Conservation (phyloP, 1,140 invertebrate species). For the Planococcus citri region DNA sequence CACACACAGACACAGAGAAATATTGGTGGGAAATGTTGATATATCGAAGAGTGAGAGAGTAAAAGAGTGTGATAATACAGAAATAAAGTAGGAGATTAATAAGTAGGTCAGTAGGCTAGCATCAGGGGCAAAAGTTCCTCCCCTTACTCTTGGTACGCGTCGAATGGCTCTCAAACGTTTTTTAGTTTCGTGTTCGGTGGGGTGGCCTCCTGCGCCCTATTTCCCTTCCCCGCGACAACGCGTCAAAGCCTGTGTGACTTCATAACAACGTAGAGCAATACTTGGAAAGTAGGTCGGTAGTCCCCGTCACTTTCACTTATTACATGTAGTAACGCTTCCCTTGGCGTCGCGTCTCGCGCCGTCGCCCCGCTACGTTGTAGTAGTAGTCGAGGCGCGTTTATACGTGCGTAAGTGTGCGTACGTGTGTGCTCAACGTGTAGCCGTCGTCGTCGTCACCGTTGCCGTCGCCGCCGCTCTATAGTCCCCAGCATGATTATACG, state of each 20-base stretch:
- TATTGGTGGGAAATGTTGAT: neutral
- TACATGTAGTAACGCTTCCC: slow-evolving; percentile 16
- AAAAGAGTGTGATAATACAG: slow-evolving; percentile 15
- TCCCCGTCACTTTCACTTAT: slow-evolving; percentile 20
- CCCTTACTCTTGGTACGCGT: slow-evolving; percentile 12
- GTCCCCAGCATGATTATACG: neutral
- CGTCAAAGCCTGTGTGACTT: slow-evolving; percentile 11
- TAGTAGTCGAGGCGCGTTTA: neutral
- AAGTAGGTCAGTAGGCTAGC: slow-evolving; percentile 19
- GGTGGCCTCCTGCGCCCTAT: neutral
- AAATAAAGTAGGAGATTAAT: slow-evolving; percentile 19
- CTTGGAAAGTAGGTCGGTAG: slow-evolving; percentile 19
- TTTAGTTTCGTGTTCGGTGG: slow-evolving; percentile 11
- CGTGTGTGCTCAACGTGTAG: neutral
- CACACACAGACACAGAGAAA: too few relatives aligned
- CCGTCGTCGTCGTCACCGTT: too few relatives aligned
- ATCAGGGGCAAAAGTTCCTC: slow-evolving; percentile 15
- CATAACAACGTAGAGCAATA: slow-evolving; percentile 16
- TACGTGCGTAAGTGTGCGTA: slow-evolving; percentile 10
- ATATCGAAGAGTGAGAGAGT: slow-evolving; percentile 1
- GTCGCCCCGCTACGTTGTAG: neutral
- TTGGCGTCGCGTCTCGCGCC: neutral
- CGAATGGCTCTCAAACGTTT: slow-evolving; percentile 11
- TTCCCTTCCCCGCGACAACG: neutral
- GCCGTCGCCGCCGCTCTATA: too few relatives aligned